phyloP scores from a whole-genome alignment of 1,140 invertebrate genomes.

The Eupeodes corollae region DNA sequence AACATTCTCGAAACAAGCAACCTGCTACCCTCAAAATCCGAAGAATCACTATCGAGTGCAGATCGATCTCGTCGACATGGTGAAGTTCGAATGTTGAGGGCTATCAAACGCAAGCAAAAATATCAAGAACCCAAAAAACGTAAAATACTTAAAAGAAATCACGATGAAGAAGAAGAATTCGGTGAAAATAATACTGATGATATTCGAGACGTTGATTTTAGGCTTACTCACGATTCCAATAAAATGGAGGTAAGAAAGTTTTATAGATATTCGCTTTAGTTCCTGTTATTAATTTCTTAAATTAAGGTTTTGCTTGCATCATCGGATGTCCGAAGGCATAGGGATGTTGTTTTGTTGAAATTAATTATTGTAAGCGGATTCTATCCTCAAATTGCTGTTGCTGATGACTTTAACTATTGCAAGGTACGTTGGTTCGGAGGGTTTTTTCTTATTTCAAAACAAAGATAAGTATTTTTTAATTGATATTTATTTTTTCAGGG shows the following conservation, averaged over 20 bases:
- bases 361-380: slow-evolving; percentile 81
- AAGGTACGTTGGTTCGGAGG: slow-evolving; percentile 47
- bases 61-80: slow-evolving; percentile 73
- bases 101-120: slow-evolving; percentile 58
- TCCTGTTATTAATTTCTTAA: not conserved
- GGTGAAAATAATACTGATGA: slow-evolving; percentile 49
- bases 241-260: slow-evolving; percentile 44
- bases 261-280: not conserved
- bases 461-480: not conserved
- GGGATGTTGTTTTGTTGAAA: slow-evolving; percentile 81
- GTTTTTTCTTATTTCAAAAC: not conserved
- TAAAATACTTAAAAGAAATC: slow-evolving; percentile 58
- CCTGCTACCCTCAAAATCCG: slow-evolving; percentile 33
- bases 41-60: slow-evolving; percentile 50
- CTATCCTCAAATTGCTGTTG: slow-evolving; percentile 84
- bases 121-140: slow-evolving; percentile 51
- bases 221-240: slow-evolving; percentile 59
- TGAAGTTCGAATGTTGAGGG: slow-evolving; percentile 73
- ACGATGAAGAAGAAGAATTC: slow-evolving; percentile 44
- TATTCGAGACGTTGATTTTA: slow-evolving; percentile 86
- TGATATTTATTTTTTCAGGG: slow-evolving; percentile 3
- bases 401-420: slow-evolving; percentile 87
- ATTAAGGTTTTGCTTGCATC: slow-evolving; percentile 17
- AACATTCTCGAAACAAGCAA: slow-evolving; percentile 69
- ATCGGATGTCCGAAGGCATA: slow-evolving; percentile 56